Base-by-base conservation (phyloP, 2,113 vertebrate species). In the Vireo altiloquus region DNA sequence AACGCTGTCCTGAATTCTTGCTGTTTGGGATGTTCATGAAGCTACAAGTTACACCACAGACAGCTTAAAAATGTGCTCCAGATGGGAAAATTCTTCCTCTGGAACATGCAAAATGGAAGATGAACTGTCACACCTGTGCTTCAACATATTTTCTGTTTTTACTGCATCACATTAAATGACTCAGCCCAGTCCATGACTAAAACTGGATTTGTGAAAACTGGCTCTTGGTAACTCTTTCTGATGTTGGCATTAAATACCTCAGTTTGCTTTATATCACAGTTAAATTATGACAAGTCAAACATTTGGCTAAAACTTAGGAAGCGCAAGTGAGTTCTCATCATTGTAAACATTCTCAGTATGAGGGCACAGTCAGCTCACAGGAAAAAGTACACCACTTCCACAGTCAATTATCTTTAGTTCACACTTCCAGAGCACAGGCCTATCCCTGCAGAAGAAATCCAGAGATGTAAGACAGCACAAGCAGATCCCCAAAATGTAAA, bases 261-360 rank as follows among this genome's bases (percentile, higher is more conserved):
- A 46, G 59, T 89, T 92, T 91, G n/a, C 50, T 59, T 82, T 91
- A 16, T 42, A 87, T 56, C 70, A 85, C 69, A 39, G 61, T 33
- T 92, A 90, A 86, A 90, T 66, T 82, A 80, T n/a, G 59, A 69
- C 46, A 95, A 91, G 42, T 63, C 59, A 95, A 95, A 95, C 77
- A 91, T 76, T 87, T 82, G 54, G 77, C 61, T 87, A 76, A 53
- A 85, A 74, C 66, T 89, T 69, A 91, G 72, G 53, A 94, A 82
- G n/a, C 35, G 8, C 63, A 86, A 90, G 80, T 70, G 57, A 85
- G 46, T 70, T 72, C 59, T 87, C 70, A 61, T 69, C 31, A 82
- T 6, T 54, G 66, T 77, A 90, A 94, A 94, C 63, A 93, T 50
- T 54, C 39, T 74, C 46, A 71, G n/a, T 27, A 54, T 22, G 85